Percentiles rank a stretch among this genome's conserved stretches.
phyloP scores from a whole-genome alignment of 2,888 invertebrate species.

The Germaria angustata region DNA sequence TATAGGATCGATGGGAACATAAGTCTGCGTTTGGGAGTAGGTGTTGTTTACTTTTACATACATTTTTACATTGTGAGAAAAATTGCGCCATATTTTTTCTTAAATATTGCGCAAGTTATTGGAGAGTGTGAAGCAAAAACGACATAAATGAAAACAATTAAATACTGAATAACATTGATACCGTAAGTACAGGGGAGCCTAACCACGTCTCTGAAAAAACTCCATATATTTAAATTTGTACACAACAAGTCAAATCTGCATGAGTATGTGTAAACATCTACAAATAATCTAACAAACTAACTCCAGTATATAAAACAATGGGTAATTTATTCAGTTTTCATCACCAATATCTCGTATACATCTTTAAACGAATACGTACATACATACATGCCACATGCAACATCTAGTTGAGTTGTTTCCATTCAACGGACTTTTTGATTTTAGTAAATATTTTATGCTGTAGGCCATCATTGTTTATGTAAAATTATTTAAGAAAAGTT shows the following conservation, averaged over 20 bases:
- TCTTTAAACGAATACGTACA: no score
- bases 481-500: conserved; percentile 55
- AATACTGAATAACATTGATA: no score
- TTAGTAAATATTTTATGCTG: conserved; percentile 43
- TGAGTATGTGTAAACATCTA: background rate
- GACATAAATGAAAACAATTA: no score
- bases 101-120: no score
- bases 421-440: background rate
- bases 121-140: no score
- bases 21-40: no score
- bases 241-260: background rate
- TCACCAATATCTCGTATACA: background rate
- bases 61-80: no score
- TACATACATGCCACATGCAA: background rate
- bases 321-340: conserved; percentile 43
- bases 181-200: no score
- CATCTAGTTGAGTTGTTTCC: background rate
- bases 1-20: no score
- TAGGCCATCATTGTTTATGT: conserved; percentile 51
- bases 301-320: conserved; percentile 3
- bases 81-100: no score
- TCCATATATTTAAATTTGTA: background rate
- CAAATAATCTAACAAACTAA: background rate
- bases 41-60: no score
- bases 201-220: background rate